Evolutionary conservation across 1,140 invertebrate genomes (phyloP).

Genomic region (Limonius californicus): DNA sequence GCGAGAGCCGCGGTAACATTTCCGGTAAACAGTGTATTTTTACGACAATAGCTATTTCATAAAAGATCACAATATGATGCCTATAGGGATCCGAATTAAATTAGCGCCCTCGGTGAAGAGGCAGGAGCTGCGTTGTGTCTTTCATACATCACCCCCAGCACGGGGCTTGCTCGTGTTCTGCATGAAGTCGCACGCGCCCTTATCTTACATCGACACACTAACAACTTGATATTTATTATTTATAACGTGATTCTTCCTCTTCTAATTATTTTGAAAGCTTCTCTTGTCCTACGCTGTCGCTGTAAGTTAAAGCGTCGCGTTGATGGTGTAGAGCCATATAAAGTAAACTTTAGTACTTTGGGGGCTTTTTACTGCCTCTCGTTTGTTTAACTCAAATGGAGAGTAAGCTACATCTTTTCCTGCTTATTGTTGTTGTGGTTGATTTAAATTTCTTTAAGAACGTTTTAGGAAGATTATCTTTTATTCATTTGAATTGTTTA

Average conservation of each 20-base stretch:
- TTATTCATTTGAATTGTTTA: too few species aligned
- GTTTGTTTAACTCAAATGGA: constrained; percentile 8
- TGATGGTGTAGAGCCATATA: constrained; percentile 9
- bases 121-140: not conserved
- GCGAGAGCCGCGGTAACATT: not conserved
- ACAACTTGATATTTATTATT: constrained; percentile 13
- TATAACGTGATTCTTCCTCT: constrained; percentile 12
- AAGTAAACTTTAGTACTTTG: constrained; percentile 12
- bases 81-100: constrained; percentile 8
- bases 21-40: constrained; percentile 7
- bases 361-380: not conserved
- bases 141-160: constrained; percentile 2
- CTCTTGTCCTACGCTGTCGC: constrained; percentile 10
- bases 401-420: too few species aligned
- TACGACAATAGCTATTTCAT: constrained; percentile 15
- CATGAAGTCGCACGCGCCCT: constrained; percentile 9
- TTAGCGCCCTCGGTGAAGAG: constrained; percentile 13
- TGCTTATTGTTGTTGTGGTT: too few species aligned
- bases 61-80: constrained; percentile 13
- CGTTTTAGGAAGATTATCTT: too few species aligned
- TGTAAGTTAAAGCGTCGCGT: constrained; percentile 11
- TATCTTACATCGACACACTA: constrained; percentile 13
- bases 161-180: constrained; percentile 10
- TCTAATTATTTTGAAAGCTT: constrained; percentile 15
- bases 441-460: too few species aligned